Conservation (phyloP, 2,888 invertebrate species). For the Acleris holmiana region DNA sequence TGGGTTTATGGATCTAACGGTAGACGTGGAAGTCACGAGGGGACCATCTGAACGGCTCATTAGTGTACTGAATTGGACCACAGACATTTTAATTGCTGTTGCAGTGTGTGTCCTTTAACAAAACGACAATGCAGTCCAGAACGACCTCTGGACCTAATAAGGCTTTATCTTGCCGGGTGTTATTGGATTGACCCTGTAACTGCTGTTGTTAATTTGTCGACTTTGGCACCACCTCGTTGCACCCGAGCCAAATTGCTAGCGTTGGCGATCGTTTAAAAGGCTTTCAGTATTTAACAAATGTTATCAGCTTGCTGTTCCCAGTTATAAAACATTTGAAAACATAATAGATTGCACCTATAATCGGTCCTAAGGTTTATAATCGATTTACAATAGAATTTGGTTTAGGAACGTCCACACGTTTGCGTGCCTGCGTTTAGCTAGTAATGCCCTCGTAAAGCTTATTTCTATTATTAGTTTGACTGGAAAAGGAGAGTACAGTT, state of each 20-base stretch:
- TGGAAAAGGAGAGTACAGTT: conserved; percentile 39
- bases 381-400: conserved; percentile 2
- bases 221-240: conserved; percentile 15
- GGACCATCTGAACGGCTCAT: conserved; percentile 57
- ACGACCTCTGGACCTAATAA: conserved; percentile 1
- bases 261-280: conserved; percentile 10
- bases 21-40: conserved; percentile 53
- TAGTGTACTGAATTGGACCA: conserved; percentile 66
- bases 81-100: conserved; percentile 64
- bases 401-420: not conserved
- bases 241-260: conserved; percentile 20
- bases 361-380: not conserved
- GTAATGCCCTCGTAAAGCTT: conserved; percentile 21
- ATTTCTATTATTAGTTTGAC: conserved; percentile 36
- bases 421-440: conserved; percentile 1
- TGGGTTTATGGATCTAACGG: conserved; percentile 62
- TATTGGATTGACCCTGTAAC: conserved; percentile 25
- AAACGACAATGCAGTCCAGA: conserved; percentile 17
- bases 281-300: not conserved
- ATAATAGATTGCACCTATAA: not conserved
- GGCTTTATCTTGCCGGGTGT: conserved; percentile 10
- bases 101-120: conserved; percentile 6
- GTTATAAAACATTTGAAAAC: not conserved
- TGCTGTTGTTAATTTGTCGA: conserved; percentile 21
- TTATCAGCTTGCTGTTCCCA: not conserved